phyloP scores from a whole-genome alignment of 2,888 invertebrate genomes.

The Euzetes globulus region DNA sequence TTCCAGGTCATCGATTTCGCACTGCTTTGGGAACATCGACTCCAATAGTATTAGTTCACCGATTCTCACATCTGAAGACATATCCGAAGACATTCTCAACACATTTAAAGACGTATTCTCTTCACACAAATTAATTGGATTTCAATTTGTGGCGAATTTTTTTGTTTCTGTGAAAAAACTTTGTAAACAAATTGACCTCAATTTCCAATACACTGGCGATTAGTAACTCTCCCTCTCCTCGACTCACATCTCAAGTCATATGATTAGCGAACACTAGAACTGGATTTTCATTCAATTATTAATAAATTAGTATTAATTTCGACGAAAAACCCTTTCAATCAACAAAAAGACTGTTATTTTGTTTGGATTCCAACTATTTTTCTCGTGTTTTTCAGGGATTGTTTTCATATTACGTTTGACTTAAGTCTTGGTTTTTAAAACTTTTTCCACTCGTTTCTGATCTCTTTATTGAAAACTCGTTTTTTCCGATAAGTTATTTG shows the following conservation, averaged over 20 bases:
- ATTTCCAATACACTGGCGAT: no score
- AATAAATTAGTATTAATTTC: neutral
- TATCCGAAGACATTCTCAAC: neutral
- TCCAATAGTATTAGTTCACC: conserved; percentile 32
- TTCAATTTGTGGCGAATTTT: neutral
- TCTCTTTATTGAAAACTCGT: neutral
- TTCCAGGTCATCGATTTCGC: conserved; percentile 4
- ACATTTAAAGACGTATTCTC: neutral
- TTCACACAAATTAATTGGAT: neutral
- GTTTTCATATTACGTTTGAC: neutral
- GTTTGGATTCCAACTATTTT: neutral
- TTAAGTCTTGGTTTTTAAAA: neutral
- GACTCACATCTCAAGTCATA: neutral
- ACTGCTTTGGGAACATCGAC: conserved; percentile 36
- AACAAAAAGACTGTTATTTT: neutral
- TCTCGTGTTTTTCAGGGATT: neutral
- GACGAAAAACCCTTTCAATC: neutral
- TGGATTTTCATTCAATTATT: neutral
- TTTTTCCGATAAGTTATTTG: neutral
- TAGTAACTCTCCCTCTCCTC: neutral
- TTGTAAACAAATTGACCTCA: no score
- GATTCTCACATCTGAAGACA: conserved; percentile 19
- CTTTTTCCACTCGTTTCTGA: neutral
- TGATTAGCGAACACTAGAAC: neutral
- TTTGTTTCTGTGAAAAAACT: neutral